Evolutionary conservation across 2,113 vertebrate genomes (phyloP), one percentile per base, ranked within the genome.

Genomic region (Halichoerus grypus): DNA sequence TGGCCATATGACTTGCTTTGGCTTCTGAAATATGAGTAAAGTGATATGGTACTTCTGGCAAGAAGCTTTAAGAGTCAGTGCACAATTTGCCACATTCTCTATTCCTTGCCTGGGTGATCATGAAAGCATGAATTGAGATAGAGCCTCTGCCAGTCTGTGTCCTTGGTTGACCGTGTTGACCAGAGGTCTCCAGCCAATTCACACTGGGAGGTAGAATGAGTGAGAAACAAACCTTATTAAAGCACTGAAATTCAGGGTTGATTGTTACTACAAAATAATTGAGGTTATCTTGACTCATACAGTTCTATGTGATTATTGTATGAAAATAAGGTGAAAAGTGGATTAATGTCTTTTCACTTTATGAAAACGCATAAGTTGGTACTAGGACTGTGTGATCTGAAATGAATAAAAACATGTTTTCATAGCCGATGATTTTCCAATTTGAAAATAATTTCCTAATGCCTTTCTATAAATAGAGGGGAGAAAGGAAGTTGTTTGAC

Each of bases 371-470:
- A 16, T 82, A 88, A 79, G 57, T 79, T 36, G 42, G 22, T 83
- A 65, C 59, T 59, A 63, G 22, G 26, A n/a, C 31, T 83, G 31
- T 72, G 36, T 61, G 15, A 94, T 57, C 42, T 71, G 22, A 94
- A 92, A 84, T 8, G 83, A 92, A 94, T 31, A 36, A 93, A 88
- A 93, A n/a, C 33, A 36, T 21, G 11, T 39, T 55, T 92, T 88
- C 46, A 36, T 12, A 31, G 8, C 6, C 53, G 83, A 55, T 72
- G 28, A 69, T 55, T 87, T 88, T 76, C 53, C 57, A 80, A 33
- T 74, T 49, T 91, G 91, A 96, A 87, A 96, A 86, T 82, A 86
- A 94, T 74, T 83, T 95, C 51, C 46, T 67, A 51, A 80, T 90
- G n/a, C 31, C n/a, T 77, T 69, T 97, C 51, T 81, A 74, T 61